Conservation (phyloP, 2,797 vertebrate species). For the Gorsachius magnificus region DNA sequence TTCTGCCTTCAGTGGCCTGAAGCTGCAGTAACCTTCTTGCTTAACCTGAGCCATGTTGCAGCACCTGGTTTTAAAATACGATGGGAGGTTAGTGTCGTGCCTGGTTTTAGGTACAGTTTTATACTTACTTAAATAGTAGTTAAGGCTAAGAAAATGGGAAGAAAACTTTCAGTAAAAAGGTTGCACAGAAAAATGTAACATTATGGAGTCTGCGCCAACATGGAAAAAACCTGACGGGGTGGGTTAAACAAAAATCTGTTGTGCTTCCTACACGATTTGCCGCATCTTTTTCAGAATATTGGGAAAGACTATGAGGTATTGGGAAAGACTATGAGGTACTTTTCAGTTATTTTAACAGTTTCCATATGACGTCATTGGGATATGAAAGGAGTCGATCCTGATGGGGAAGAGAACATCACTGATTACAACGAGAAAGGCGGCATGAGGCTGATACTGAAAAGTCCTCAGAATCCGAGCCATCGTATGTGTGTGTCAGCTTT, state of each 20-base stretch:
- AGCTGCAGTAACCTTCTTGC: neutral
- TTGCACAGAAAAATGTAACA: neutral
- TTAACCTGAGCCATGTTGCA: neutral
- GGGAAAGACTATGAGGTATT: neutral
- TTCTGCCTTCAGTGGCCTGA: neutral
- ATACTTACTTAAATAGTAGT: too few relatives aligned
- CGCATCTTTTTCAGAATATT: neutral
- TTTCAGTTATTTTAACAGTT: neutral
- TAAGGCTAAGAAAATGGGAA: neutral
- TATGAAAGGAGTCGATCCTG: neutral
- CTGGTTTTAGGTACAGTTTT: neutral
- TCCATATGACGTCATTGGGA: neutral
- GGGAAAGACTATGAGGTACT: neutral
- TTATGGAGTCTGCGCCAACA: neutral
- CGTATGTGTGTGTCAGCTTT: fast-evolving
- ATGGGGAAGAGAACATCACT: neutral
- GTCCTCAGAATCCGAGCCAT: neutral
- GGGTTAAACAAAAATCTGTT: neutral
- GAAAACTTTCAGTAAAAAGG: neutral
- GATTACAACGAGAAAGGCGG: neutral
- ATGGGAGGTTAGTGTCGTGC: neutral
- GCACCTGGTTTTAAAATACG: neutral
- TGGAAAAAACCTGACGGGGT: neutral
- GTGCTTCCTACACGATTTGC: neutral
- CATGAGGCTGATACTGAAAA: neutral